These are phyloP conservation scores for Cetoscarus ocellatus DNA, from an alignment of 2,797 vertebrate genomes.

Conservation along the genomic window DNA sequence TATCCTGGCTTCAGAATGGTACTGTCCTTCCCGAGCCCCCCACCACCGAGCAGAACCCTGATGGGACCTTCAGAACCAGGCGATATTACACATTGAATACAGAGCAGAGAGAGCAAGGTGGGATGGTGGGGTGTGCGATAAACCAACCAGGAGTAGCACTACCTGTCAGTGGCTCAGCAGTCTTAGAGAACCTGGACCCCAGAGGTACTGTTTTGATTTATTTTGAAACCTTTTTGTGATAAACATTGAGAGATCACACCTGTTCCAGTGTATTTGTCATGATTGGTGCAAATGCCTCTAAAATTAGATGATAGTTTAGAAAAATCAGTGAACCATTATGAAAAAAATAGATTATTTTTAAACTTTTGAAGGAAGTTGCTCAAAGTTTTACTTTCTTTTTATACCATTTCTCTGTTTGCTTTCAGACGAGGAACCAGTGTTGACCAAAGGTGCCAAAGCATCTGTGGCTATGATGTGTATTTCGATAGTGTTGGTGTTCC, in stretches of 20 bases:
- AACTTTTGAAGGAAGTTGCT: too few species aligned
- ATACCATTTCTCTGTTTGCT: not conserved
- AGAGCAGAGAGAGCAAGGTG: constrained; percentile 78
- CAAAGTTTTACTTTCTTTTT: too few species aligned
- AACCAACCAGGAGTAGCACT: constrained; percentile 84
- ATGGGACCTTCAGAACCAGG: constrained; percentile 79
- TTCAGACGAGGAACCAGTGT: constrained; percentile 69
- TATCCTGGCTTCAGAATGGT: constrained; percentile 83
- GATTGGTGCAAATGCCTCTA: not conserved
- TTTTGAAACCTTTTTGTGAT: not conserved
- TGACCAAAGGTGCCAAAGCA: constrained; percentile 86
- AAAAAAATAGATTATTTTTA: too few species aligned
- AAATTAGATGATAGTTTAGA: not conserved
- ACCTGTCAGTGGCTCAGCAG: constrained; percentile 52
- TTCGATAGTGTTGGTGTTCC: constrained; percentile 84
- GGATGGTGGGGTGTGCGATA: constrained; percentile 84
- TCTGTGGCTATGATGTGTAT: constrained; percentile 87
- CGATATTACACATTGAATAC: constrained; percentile 79
- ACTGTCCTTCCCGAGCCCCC: constrained; percentile 67
- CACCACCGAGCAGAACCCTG: constrained; percentile 55
- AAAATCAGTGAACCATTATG: not conserved
- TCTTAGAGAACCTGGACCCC: constrained; percentile 68
- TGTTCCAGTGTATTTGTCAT: not conserved
- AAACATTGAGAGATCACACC: not conserved
- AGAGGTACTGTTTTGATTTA: constrained; percentile 48